phyloP scores from a whole-genome alignment of 1,140 invertebrate species.

The Tetragonula clypearis region DNA sequence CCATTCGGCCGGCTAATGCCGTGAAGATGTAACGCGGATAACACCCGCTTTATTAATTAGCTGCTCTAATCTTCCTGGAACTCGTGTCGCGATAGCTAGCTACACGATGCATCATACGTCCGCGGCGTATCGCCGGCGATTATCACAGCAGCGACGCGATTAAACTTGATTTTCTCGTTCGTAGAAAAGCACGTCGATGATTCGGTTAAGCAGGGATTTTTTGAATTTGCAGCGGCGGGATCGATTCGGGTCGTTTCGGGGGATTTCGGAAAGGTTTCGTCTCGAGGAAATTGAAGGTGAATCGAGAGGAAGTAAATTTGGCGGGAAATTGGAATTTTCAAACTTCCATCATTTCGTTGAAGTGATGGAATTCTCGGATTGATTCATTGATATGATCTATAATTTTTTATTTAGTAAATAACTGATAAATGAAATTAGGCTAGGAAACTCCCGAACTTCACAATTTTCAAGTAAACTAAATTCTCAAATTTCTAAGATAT shows the following conservation, averaged over 20 bases:
- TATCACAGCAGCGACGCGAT: not conserved
- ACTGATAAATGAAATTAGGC: no score
- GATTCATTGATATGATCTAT: no score
- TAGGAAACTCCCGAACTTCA: no score
- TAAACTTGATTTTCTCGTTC: not conserved
- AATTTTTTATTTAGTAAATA: no score
- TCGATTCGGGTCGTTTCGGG: not conserved
- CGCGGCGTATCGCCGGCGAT: conserved; percentile 48
- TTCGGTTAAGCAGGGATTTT: not conserved
- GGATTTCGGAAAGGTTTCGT: not conserved
- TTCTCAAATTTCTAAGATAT: no score
- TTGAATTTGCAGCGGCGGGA: not conserved
- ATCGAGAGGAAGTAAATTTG: not conserved
- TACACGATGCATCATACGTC: conserved; percentile 56
- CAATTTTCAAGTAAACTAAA: no score
- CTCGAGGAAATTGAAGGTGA: not conserved
- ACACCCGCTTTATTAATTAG: conserved; percentile 66
- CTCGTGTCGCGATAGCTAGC: conserved; percentile 63
- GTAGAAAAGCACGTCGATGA: conserved; percentile 4
- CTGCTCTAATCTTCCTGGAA: conserved; percentile 67
- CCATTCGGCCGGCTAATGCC: conserved; percentile 57
- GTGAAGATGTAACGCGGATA: conserved; percentile 65
- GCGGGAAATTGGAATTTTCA: no score
- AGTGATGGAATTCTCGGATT: no score
- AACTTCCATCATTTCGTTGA: no score